These are phyloP conservation scores for Pseudochirops corinnae DNA, from an alignment of 2,797 vertebrate species.

Conservation along the genomic window DNA sequence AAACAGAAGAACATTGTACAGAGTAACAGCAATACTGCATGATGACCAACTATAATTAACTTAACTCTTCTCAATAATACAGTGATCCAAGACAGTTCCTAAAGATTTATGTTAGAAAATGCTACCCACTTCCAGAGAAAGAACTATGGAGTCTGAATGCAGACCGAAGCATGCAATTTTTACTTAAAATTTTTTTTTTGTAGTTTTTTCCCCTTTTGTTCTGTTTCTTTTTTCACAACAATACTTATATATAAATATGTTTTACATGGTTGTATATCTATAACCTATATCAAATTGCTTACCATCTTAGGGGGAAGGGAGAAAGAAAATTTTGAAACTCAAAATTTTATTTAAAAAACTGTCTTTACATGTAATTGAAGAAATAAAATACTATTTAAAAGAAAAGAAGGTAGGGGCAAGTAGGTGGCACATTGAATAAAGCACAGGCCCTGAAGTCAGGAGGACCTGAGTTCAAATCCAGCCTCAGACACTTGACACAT, in stretches of 20 bases:
- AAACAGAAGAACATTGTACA: neutral
- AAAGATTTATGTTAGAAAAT: neutral
- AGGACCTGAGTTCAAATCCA: too few species aligned
- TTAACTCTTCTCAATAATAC: neutral
- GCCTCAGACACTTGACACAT: too few species aligned
- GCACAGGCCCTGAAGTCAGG: too few species aligned
- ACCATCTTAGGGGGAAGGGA: neutral
- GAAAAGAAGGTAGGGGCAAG: too few species aligned
- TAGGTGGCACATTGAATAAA: too few species aligned
- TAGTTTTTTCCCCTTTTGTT: neutral
- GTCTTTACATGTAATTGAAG: neutral
- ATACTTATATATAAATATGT: neutral
- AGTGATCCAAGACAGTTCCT: neutral
- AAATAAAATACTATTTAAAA: neutral
- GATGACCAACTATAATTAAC: neutral
- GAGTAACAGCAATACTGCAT: neutral
- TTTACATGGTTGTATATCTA: neutral
- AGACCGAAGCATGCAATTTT: neutral
- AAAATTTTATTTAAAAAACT: neutral
- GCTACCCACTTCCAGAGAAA: neutral
- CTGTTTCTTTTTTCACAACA: neutral
- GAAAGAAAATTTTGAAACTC: neutral
- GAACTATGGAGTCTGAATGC: neutral
- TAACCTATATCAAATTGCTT: neutral
- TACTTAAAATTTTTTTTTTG: neutral